These are phyloP conservation scores for Zosterops borbonicus DNA, from an alignment of 2,113 vertebrate genomes.

Conservation along the genomic window DNA sequence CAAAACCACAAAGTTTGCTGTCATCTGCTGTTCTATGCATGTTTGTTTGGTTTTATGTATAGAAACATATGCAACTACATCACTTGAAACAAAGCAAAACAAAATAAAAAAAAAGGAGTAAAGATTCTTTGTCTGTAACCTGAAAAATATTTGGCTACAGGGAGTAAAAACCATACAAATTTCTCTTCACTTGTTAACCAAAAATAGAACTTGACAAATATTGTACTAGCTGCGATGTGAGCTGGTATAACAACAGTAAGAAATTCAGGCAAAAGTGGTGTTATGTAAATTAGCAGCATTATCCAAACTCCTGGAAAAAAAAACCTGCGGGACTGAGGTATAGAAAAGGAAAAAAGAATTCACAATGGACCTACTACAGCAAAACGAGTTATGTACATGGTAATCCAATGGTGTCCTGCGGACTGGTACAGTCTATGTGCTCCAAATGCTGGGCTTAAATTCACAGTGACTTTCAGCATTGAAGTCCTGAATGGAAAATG, in stretches of 20 bases:
- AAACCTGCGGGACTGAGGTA: not conserved
- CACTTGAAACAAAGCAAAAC: not conserved
- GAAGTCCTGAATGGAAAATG: not conserved
- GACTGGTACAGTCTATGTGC: not conserved
- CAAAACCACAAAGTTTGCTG: conserved; percentile 69
- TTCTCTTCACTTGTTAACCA: conserved; percentile 7
- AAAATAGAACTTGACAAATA: conserved; percentile 9
- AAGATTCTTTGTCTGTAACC: not conserved
- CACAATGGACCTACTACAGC: conserved; percentile 8
- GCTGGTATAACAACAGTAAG: conserved; percentile 57
- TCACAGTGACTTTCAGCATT: conserved; percentile 64
- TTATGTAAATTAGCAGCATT: conserved; percentile 67
- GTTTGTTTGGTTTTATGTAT: not conserved
- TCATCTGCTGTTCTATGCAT: not conserved
- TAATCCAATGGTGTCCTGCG: not conserved
- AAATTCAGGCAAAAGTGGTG: conserved; percentile 72
- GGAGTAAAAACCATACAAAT: conserved; percentile 43
- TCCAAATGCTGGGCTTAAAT: conserved; percentile 12
- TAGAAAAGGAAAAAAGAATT: conserved; percentile 36
- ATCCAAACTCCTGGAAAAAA: conserved; percentile 42
- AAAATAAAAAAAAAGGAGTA: not conserved
- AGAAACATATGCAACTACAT: not conserved
- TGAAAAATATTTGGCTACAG: conserved; percentile 50
- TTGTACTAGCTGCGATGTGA: conserved; percentile 2
- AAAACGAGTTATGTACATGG: not conserved